Conservation (phyloP, 2,888 invertebrate genomes). For the Morinoia aosen region DNA sequence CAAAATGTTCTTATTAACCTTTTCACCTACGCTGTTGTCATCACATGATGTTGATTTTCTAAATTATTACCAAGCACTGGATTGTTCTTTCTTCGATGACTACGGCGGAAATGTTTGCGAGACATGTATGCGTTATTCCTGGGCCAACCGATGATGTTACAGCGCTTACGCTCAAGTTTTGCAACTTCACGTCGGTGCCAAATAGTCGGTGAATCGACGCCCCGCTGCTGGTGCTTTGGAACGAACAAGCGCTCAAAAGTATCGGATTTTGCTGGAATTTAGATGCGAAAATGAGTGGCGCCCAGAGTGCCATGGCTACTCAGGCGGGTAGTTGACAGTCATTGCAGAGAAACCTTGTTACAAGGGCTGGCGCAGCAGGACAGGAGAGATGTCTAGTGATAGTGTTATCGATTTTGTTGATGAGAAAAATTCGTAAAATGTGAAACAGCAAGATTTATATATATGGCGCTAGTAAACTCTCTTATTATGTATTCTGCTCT, state of each 20-base stretch:
- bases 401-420: not conserved
- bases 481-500: not conserved
- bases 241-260: not conserved
- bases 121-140: not conserved
- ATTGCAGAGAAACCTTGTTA: not conserved
- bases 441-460: not conserved
- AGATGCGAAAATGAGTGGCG: not conserved
- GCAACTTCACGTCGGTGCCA: not conserved
- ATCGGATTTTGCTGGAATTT: not conserved
- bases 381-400: not conserved
- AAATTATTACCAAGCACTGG: not conserved
- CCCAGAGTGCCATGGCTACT: not conserved
- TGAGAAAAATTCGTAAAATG: not conserved
- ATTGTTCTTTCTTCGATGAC: not conserved
- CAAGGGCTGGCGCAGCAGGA: not conserved
- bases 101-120: not conserved
- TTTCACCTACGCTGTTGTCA: not conserved
- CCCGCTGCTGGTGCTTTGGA: not conserved
- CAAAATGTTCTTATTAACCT: not conserved
- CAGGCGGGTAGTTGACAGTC: not conserved
- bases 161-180: not conserved
- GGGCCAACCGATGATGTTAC: not conserved
- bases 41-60: not conserved
- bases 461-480: not conserved
- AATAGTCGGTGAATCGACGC: not conserved